phyloP scores from a whole-genome alignment of 2,888 invertebrate species.

The Griposia aprilina region DNA sequence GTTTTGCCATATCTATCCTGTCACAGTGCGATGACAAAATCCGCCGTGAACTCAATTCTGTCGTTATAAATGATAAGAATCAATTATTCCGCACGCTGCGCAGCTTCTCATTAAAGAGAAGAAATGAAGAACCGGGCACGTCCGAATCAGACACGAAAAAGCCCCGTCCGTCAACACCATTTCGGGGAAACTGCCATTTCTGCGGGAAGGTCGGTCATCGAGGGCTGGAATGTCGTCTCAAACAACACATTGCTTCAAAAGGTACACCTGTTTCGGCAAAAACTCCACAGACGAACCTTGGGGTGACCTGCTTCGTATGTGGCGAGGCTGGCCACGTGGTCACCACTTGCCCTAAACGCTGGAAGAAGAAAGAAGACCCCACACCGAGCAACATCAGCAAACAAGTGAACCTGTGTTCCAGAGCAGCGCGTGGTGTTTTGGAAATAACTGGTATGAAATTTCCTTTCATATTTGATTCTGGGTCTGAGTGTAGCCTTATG shows the following conservation, averaged over 20 bases:
- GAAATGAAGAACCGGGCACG: neutral
- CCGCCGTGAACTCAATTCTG: too few relatives aligned
- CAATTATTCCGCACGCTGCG: neutral
- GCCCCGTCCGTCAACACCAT: neutral
- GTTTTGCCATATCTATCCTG: too few relatives aligned
- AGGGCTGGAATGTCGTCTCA: too few relatives aligned
- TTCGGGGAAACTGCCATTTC: conserved; percentile 1
- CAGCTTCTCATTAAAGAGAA: neutral
- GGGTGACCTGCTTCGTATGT: too few relatives aligned
- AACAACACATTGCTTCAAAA: neutral
- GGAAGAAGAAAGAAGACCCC: conserved; percentile 6
- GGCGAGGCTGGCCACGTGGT: conserved; percentile 11
- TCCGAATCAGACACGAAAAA: neutral
- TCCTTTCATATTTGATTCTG: conserved; percentile 31
- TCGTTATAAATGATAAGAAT: neutral
- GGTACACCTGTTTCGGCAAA: neutral
- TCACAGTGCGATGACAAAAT: too few relatives aligned
- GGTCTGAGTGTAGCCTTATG: too few relatives aligned
- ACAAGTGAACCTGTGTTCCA: conserved; percentile 8
- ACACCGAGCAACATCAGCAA: neutral
- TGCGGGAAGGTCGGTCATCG: too few relatives aligned
- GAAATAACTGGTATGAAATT: conserved; percentile 5
- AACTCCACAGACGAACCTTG: neutral
- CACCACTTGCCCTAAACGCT: conserved; percentile 11
- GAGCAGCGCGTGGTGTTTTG: conserved; percentile 1